Conservation (phyloP, 2,797 vertebrate genomes). For the Nothura maculosa region DNA sequence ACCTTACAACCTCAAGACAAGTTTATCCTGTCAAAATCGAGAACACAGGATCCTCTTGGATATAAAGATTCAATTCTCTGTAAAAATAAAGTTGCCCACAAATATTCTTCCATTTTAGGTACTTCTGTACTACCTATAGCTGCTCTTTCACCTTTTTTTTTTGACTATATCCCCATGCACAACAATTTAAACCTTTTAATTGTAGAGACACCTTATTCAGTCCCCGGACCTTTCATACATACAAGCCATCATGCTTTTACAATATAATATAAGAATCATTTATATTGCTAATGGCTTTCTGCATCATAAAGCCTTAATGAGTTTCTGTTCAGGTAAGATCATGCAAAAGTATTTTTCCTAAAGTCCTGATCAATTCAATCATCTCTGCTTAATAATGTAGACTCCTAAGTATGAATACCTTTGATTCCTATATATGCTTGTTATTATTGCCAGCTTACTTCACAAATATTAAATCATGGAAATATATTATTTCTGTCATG, state of each 20-base stretch:
- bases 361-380: neutral
- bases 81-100: neutral
- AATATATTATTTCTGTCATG: slow-evolving; percentile 49
- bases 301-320: neutral
- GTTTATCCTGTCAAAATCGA: neutral
- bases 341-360: neutral
- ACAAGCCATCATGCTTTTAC: neutral
- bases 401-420: neutral
- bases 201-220: neutral
- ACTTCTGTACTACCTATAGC: neutral
- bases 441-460: slow-evolving; percentile 4
- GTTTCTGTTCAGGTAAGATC: neutral
- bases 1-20: neutral
- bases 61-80: neutral
- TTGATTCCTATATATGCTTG: neutral
- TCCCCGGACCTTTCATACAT: neutral
- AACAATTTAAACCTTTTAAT: neutral
- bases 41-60: neutral
- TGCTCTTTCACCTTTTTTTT: neutral
- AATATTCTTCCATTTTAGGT: neutral
- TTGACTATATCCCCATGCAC: accelerated
- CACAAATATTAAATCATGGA: slow-evolving; percentile 28
- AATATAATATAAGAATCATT: neutral
- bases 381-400: neutral
- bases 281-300: neutral